Base-by-base conservation (phyloP, 2,113 vertebrate genomes). In the Chaetodon auriga region DNA sequence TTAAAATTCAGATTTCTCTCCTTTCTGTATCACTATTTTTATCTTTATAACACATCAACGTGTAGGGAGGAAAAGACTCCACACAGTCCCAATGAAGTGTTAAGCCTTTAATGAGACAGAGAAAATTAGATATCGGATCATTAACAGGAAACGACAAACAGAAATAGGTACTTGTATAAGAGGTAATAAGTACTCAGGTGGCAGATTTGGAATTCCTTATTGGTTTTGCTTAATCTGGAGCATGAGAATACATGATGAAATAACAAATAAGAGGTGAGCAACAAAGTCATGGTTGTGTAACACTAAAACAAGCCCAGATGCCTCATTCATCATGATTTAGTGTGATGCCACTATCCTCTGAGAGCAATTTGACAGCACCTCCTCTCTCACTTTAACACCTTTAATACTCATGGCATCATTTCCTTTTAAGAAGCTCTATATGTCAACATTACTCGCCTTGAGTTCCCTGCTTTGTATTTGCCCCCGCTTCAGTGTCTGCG, bases 401-500 rank as follows among this genome's bases (percentile, higher is more conserved):
- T 70, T n/a, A 85, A 83, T 49, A 46, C 71, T 74, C 83, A 66
- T 73, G 66, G 71, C 46, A 80, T 84, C 61, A 75, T 73, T 90
- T 86, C 76, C 65, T 82, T 71, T 69, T 74, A 72, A 83, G 57
- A 62, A 79, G 48, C 55, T 36, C 38, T 46, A 48, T 75, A 74
- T 61, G 75, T 86, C 66, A 82, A 60, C 72, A 58, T 68, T 54
- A 55, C 68, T 65, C 11, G 7, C n/a, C n/a, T 55, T 61, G 25
- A 71, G 1, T 18, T 58, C 12, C 21, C 23, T 23, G 16, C 35
- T 12, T 38, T 55, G 73, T 51, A 13, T 46, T 35, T 6, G 0
- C 7, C 30, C 43, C 14, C 36, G 0, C 75, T 53, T 11, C 83
- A 92, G 93, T 92, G 75, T 90, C 91, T 25, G n/a, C 90, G 0